phyloP scores from a whole-genome alignment of 1,140 invertebrate species.

The Zophobas atratus region DNA sequence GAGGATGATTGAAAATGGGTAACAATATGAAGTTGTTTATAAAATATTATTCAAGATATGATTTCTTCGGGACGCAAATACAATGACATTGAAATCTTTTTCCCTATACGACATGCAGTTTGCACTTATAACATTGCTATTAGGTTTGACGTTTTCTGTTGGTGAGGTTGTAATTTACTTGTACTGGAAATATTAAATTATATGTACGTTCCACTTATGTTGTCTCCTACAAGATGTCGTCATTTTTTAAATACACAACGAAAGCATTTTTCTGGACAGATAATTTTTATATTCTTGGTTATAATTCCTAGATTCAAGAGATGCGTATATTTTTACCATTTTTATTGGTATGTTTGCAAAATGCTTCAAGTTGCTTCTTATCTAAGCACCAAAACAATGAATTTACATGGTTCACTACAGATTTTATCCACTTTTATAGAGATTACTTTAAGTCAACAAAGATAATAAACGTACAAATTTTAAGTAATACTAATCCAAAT shows the following conservation, averaged over 20 bases:
- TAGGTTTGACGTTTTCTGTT: conserved; percentile 40
- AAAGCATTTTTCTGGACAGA: no score
- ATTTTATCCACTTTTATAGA: neutral
- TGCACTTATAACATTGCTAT: conserved; percentile 45
- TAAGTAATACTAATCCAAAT: neutral
- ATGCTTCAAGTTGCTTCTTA: neutral
- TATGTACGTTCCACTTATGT: neutral
- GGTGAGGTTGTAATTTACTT: conserved; percentile 30
- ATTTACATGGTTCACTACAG: neutral
- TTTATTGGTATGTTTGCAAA: neutral
- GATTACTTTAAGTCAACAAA: neutral
- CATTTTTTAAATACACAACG: neutral
- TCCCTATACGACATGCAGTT: conserved; percentile 46
- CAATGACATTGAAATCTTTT: conserved; percentile 41
- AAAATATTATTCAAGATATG: conserved; percentile 36
- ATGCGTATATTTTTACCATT: no score
- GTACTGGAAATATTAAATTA: neutral
- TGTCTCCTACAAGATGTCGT: neutral
- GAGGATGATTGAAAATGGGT: conserved; percentile 46
- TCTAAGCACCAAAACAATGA: neutral
- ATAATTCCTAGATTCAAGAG: no score
- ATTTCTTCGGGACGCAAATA: neutral
- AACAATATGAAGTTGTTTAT: conserved; percentile 28
- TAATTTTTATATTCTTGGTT: no score
- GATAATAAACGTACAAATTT: neutral